phyloP scores from a whole-genome alignment of 1,140 invertebrate species.

The Amyelois transitella region DNA sequence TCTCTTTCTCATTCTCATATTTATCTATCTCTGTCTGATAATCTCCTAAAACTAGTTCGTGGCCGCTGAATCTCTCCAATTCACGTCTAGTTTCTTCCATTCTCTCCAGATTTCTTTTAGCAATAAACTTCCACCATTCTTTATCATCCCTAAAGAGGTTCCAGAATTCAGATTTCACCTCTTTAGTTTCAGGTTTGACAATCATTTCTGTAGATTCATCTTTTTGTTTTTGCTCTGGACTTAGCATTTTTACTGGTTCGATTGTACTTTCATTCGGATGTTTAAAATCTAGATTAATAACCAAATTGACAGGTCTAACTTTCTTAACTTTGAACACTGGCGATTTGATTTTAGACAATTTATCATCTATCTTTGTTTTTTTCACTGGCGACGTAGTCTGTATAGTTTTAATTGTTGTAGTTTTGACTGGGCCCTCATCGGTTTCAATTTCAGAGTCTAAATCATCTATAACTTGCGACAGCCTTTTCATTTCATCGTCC shows the following conservation, averaged over 20 bases:
- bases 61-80: conserved; percentile 63
- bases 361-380: conserved; percentile 31
- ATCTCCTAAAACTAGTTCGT: conserved; percentile 61
- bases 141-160: conserved; percentile 69
- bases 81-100: conserved; percentile 66
- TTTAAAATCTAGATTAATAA: conserved; percentile 30
- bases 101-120: conserved; percentile 66
- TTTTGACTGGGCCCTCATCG: conserved; percentile 24
- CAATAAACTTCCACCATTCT: conserved; percentile 68
- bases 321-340: conserved; percentile 55
- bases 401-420: conserved; percentile 27
- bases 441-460: conserved; percentile 44
- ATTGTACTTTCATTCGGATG: conserved; percentile 18
- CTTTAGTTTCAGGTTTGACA: conserved; percentile 32
- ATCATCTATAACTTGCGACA: conserved; percentile 60
- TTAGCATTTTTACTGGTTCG: conserved; percentile 19
- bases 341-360: conserved; percentile 32
- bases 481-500: conserved; percentile 59
- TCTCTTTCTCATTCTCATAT: conserved; percentile 55
- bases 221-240: conserved; percentile 24
- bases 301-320: conserved; percentile 52
- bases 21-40: conserved; percentile 51
- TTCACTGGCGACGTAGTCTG: conserved; percentile 27
- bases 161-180: conserved; percentile 61
- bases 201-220: conserved; percentile 27